Evolutionary conservation across 2,797 vertebrate genomes (phyloP), one percentile per base, ranked within the genome.

Genomic region (Fistularia tabacaria): DNA sequence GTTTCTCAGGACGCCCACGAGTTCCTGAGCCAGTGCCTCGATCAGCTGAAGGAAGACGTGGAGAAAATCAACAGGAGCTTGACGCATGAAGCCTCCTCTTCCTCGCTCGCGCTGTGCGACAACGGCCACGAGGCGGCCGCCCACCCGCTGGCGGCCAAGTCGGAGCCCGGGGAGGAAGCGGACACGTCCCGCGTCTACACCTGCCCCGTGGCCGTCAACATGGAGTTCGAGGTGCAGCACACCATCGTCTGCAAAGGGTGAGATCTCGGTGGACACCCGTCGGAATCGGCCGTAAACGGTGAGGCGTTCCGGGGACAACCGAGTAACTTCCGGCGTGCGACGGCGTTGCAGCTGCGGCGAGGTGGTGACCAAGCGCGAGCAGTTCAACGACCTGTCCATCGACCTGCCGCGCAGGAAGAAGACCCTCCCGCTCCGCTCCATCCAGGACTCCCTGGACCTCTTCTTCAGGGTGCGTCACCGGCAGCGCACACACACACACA

Each of bases 211-310:
- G 92, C 93, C 6, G 92, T 93, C 67, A 99, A 99, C 82, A 94
- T 99, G 88, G 97, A 98, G 57, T 98, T 99, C 83, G 97, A 99
- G 64, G 97, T 98, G 79, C 96, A 97, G 58, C 97, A 99, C 87
- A 98, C 95, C 46, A 99, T 99, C 74, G 93, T 89, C 25, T 99
- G 97, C 86, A 98, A 97, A 93, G 91, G 87, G 97, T 98, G 81
- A 92, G 94, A 78, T 45, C 15, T 12, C n/a, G 41, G 11, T 49
- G 0, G 8, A 8, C n/a, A 41, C 1, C 8, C 8, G n/a, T 40
- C 1, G 25, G 25, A 25, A 25, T 25, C 25, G 25, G 25, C 2
- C 5, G 5, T 25, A 5, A 25, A 25, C 25, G 5, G 25, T 25
- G 5, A 25, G 25, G 25, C 5, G 5, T 25, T 25, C 5, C 25